Percentiles rank a stretch among this genome's conserved stretches.
phyloP scores from a whole-genome alignment of 37 sponge, comb jelly and placozoan genomes.

The Chondrilla cf. caribensis region DNA sequence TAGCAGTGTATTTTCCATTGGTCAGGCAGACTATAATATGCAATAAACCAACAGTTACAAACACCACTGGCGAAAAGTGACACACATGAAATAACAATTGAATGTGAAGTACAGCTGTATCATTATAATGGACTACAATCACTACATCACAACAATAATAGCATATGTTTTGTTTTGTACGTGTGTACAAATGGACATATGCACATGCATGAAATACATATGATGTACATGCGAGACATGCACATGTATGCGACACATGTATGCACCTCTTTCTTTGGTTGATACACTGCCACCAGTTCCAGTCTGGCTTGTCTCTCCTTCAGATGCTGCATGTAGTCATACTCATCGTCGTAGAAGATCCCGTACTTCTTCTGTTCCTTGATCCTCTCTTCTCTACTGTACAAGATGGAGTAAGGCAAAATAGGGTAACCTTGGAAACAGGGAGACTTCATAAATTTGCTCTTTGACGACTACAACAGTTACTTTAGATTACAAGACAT shows the following conservation, averaged over 20 bases:
- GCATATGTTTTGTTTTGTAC: too few species aligned
- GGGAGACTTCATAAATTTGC: background rate
- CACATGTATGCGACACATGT: background rate
- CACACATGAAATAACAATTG: too few species aligned
- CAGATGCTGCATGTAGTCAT: constrained; percentile 97
- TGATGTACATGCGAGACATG: too few species aligned
- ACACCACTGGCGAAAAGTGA: too few species aligned
- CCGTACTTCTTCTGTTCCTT: constrained; percentile 81
- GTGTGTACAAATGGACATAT: too few species aligned
- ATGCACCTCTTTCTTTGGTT: background rate
- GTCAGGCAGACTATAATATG: too few species aligned
- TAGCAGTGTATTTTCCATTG: too few species aligned
- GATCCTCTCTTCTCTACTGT: constrained; percentile 32
- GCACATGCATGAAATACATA: background rate
- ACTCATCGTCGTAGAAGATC: constrained; percentile 88
- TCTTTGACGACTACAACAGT: background rate
- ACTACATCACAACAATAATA: too few species aligned
- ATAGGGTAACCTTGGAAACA: background rate
- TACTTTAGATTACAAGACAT: too few species aligned
- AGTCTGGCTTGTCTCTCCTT: constrained; percentile 35
- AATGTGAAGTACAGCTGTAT: too few species aligned
- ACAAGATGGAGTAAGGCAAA: background rate
- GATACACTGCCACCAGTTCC: background rate
- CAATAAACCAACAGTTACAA: too few species aligned
- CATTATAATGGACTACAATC: too few species aligned